A percentile compares a stretch with the other conserved stretches of the same genome.
Conservation (phyloP, 2,888 invertebrate genomes). For the Petrolisthes manimaculis region DNA sequence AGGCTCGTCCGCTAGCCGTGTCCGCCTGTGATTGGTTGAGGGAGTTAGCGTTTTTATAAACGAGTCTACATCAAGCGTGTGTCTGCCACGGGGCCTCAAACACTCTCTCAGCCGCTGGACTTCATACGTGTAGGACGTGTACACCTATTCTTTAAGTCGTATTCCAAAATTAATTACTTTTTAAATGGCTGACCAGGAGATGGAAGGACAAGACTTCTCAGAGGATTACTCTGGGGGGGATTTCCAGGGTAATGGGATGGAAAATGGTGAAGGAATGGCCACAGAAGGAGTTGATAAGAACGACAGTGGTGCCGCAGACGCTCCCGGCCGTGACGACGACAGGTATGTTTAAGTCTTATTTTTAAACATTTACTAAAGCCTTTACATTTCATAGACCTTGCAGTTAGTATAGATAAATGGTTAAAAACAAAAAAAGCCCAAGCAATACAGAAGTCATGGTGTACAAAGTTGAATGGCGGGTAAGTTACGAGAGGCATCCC, state of each 20-base stretch:
- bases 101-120: constrained; percentile 46
- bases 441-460: no score
- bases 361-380: background rate
- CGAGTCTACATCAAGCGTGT: constrained; percentile 26
- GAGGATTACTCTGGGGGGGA: constrained; percentile 65
- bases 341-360: constrained; percentile 45
- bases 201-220: constrained; percentile 66
- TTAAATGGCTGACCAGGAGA: constrained; percentile 64
- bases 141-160: constrained; percentile 37
- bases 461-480: no score
- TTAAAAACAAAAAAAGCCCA: background rate
- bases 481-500: no score
- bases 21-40: constrained; percentile 8
- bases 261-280: constrained; percentile 58
- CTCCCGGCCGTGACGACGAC: constrained; percentile 66
- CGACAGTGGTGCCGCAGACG: constrained; percentile 65
- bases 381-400: background rate
- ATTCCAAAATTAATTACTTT: background rate
- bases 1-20: constrained; percentile 22
- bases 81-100: constrained; percentile 28
- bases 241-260: constrained; percentile 64
- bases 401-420: no score
- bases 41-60: background rate
- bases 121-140: constrained; percentile 52
- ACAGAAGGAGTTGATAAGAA: constrained; percentile 24